Evolutionary conservation across 1,140 invertebrate genomes (phyloP).

Genomic region (Drosophila nasuta): DNA sequence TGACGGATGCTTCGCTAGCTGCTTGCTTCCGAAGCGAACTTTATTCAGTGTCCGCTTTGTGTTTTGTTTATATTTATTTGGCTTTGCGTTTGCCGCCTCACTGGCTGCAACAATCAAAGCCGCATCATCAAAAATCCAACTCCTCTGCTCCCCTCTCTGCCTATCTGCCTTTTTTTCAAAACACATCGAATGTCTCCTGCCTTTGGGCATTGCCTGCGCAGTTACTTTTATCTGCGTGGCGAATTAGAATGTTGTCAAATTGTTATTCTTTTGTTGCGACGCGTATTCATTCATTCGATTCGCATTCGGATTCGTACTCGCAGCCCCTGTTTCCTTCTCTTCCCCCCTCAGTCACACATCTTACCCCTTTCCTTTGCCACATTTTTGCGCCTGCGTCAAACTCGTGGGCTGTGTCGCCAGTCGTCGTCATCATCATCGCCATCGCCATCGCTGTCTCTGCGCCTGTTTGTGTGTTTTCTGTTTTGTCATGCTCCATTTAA

Average conservation of each 20-base stretch:
- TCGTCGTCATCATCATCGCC: slow-evolving; percentile 12
- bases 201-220: slow-evolving; percentile 34
- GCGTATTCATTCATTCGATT: slow-evolving; percentile 82
- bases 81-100: slow-evolving; percentile 81
- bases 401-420: slow-evolving; percentile 34
- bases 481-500: slow-evolving; percentile 85
- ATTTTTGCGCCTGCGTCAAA: slow-evolving; percentile 53
- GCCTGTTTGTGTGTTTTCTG: slow-evolving; percentile 78
- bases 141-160: slow-evolving; percentile 2
- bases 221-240: slow-evolving; percentile 83
- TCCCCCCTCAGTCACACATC: not conserved
- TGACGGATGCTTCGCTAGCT: slow-evolving; percentile 35
- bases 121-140: slow-evolving; percentile 43
- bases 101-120: slow-evolving; percentile 70
- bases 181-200: not conserved
- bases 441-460: not conserved
- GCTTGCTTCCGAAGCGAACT: slow-evolving; percentile 8
- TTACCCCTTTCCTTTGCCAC: slow-evolving; percentile 54
- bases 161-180: not conserved
- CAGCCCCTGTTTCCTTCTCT: not conserved
- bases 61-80: slow-evolving; percentile 78
- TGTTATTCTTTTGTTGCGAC: slow-evolving; percentile 83
- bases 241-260: slow-evolving; percentile 84
- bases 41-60: slow-evolving; percentile 29
- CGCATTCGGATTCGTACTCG: slow-evolving; percentile 52